Percentiles rank a stretch among this genome's conserved stretches.
These are phyloP conservation scores for Cavia porcellus DNA, from an alignment of 2,113 vertebrate species.

Conservation along the genomic window DNA sequence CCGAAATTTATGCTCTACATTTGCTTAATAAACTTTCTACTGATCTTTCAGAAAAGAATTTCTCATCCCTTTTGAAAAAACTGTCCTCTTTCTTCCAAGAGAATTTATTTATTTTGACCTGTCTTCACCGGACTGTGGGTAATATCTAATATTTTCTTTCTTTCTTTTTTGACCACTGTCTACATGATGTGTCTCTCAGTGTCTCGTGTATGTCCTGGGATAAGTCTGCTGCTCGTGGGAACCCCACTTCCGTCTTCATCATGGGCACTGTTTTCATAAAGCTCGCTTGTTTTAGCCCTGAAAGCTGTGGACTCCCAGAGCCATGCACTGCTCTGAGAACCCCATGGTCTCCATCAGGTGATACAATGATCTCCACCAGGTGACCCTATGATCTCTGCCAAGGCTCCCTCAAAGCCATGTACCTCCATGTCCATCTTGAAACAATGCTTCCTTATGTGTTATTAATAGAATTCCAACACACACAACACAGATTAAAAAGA, in stretches of 20 bases:
- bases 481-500: background rate
- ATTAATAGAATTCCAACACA: background rate
- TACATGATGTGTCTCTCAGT: background rate
- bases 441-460: background rate
- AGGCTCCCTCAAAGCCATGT: background rate
- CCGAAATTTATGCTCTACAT: background rate
- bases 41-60: background rate
- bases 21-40: background rate
- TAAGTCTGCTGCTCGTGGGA: background rate
- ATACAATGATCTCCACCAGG: background rate
- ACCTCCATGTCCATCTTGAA: background rate
- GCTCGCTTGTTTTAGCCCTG: background rate
- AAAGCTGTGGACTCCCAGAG: background rate
- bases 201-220: background rate
- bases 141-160: background rate
- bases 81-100: background rate
- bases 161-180: background rate
- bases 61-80: constrained; percentile 2
- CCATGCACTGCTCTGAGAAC: background rate
- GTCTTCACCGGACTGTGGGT: background rate
- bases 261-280: background rate
- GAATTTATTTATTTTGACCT: background rate
- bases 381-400: background rate
- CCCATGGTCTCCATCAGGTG: background rate
- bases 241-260: background rate